Base-by-base conservation (phyloP, 2,888 invertebrate genomes). In the Conus canariensis region DNA sequence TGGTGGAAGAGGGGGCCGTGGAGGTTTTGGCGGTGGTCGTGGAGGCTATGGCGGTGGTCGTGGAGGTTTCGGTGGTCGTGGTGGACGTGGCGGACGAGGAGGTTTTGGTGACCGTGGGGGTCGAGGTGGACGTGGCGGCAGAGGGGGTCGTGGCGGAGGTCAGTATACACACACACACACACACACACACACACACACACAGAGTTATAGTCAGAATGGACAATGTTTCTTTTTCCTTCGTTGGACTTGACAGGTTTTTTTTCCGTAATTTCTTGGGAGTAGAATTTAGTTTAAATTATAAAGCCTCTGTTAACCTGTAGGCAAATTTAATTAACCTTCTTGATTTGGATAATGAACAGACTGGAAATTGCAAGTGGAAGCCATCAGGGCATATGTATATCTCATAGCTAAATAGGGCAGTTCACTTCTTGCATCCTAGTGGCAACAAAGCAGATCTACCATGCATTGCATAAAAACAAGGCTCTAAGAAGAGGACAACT, bases 1-100 rank as follows among this genome's bases (percentile, higher is more conserved):
- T 19, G 90, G 87, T n/a, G 58, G 85, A 22, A 58, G 85, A 12
- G 88, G 88, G 56, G 64, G 60, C 30, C 77, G 67, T 64, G 88
- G 82, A 6, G 88, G 82, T 19, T 59, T 70, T 30, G 74, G 85
- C n/a, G 77, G 30, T 45, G 56, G 60, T 58, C 74, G 56, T 30
- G 89, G 70, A n/a, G 70, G 59, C 19, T n/a, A n/a, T n/a, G 89
- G 77, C 45, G 74, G 70, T 8, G 16, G 58, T 67, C 67, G 64
- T 16, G 70, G 64, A 14, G 89, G 83, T 12, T 58, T 82, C 5
- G 89, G 89, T 16, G 89, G 89, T 8, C 19, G 70, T 56, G 89
- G 89, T 70, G 89, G 85, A 16, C 70, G 70, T 70, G 89, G 89
- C 7, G 89, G 89, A 1, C 12, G 45, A 30, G 83, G 82, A 22